Evolutionary conservation across 2,113 vertebrate genomes (phyloP), one percentile per base, ranked within the genome.

Genomic region (Phrynocephalus versicolor): DNA sequence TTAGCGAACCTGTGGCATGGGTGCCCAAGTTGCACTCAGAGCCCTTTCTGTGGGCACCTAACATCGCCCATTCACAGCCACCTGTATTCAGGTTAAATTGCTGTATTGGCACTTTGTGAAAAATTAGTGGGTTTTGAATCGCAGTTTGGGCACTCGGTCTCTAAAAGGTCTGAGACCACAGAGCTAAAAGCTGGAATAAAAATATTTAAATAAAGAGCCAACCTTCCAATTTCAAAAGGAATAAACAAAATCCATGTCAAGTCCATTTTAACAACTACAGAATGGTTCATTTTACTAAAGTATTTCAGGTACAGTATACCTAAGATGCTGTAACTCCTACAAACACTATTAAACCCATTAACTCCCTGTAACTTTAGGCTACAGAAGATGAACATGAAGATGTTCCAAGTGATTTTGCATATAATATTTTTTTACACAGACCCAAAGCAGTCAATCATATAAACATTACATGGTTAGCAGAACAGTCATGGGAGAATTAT

Each of bases 231-330:
- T 45, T 1, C 70, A 15, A 69, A 23, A 91, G 57, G 39, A 9
- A 14, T 0, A n/a, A 81, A 82, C 58, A 92, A 74, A 91, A 76
- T 19, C 57, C 62, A 81, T 81, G 71, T 57, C 79, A 79, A 72
- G 75, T 73, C 88, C 73, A 80, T 74, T 83, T 83, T 77, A 87
- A 84, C 45, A 45, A 41, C 67, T 88, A 70, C 16, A 69, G 15
- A 0, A 65, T 62, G 33, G n/a, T 0, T 0, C 39, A 82, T 84
- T 57, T 0, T 0, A 84, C 76, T 84, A 58, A 2, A 72, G 82
- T 91, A 85, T 37, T 83, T 81, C 78, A 55, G 5, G 69, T 0
- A 85, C 76, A 69, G 69, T 0, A 85, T 79, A 69, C 67, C 8
- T 77, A 12, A 25, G 45, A 64, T 88, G 51, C 75, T 81, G 25